Percentiles rank a stretch among this genome's conserved stretches.
Evolutionary conservation across 2,113 vertebrate genomes (phyloP).

Genomic region (Bos javanicus): DNA sequence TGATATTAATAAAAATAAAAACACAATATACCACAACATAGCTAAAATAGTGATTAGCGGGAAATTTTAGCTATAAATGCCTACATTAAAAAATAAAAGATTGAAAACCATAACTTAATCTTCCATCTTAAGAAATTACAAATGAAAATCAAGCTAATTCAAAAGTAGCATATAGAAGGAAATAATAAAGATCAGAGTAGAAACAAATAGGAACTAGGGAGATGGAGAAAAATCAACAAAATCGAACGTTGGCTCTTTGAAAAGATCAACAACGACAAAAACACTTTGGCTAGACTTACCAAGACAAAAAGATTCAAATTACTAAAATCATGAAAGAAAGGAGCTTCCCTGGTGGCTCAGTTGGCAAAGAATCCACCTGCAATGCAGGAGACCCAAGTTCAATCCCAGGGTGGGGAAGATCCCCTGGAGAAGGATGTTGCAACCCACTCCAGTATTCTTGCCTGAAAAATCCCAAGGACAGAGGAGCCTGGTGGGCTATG

Average conservation of each 20-base stretch:
- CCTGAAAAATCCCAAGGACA: neutral
- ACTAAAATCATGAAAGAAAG: neutral
- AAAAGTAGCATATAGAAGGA: neutral
- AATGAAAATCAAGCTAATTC: neutral
- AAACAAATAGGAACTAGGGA: neutral
- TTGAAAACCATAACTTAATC: neutral
- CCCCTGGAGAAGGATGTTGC: neutral
- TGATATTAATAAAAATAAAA: neutral
- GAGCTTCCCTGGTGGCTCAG: neutral
- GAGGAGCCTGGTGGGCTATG: neutral
- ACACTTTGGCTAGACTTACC: neutral
- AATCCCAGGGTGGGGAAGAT: neutral
- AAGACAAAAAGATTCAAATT: neutral
- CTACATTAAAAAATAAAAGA: neutral
- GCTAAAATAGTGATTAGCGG: neutral
- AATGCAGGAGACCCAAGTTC: neutral
- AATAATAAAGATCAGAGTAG: neutral
- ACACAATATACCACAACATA: neutral
- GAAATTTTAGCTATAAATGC: neutral
- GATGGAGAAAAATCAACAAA: neutral
- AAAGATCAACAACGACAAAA: neutral
- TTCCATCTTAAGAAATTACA: neutral
- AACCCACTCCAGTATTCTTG: neutral
- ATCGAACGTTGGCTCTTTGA: neutral
- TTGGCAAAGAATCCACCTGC: neutral